Evolutionary conservation across 2,113 vertebrate genomes (phyloP).

Genomic region (Bungarus multicinctus): DNA sequence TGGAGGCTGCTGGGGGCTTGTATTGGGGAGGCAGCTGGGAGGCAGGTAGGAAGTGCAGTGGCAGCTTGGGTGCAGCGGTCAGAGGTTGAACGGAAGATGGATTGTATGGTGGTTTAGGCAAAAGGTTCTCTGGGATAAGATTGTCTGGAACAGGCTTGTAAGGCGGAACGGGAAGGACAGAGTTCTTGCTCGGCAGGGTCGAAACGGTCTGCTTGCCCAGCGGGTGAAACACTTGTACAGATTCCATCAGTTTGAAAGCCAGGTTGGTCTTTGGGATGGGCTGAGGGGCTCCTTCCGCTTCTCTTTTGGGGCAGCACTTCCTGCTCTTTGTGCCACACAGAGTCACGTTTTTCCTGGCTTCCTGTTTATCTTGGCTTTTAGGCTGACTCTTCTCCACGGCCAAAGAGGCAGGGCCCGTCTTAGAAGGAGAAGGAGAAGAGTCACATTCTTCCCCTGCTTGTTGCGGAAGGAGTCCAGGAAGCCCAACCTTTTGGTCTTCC

Average conservation of each 20-base stretch:
- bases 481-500: background rate
- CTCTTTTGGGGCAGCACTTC: background rate
- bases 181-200: background rate
- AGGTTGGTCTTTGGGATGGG: slow-evolving; percentile 24
- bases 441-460: too few relatives aligned
- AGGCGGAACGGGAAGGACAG: background rate
- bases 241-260: slow-evolving; percentile 37
- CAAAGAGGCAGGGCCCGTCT: too few relatives aligned
- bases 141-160: background rate
- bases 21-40: background rate
- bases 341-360: background rate
- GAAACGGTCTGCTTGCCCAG: slow-evolving; percentile 24
- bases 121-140: background rate
- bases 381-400: background rate
- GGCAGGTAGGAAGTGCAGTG: background rate
- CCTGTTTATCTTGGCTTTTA: background rate
- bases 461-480: too few relatives aligned
- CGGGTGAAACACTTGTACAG: slow-evolving; percentile 37
- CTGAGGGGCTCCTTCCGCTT: slow-evolving; percentile 19
- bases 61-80: background rate
- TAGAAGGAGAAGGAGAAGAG: background rate
- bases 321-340: slow-evolving; percentile 6
- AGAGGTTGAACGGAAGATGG: background rate
- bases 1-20: background rate
- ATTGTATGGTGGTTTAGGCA: background rate